Evolutionary conservation across 92 coral and sea anemone species (phyloP), one percentile per base, ranked within the genome.

Genomic region (Metridium senile): DNA sequence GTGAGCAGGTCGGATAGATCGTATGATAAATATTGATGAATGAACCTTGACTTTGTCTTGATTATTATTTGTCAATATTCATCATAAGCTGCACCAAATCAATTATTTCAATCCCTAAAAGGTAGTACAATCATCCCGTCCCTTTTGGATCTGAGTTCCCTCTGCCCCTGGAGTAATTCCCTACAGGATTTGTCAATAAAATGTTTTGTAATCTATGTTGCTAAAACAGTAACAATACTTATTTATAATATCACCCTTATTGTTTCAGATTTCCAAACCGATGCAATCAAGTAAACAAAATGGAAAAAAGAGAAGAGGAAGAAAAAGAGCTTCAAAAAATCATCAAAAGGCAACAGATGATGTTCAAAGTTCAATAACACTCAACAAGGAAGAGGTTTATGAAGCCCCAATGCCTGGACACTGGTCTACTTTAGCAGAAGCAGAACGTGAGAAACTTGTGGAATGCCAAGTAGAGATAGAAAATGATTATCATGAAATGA

Each of bases 321-420:
- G 54, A 26, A 87, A 68, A 34, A 56, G 22, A 47, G 20, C 23
- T 26, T 61, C 19, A 78, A 33, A 29, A 54, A 22, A 47, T 1
- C 67, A 58, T 11, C 27, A 28, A 9, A 73, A 21, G 33, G 13
- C 30, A 16, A 7, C 68, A 11, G 69, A 63, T 20, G 11, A 11
- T 58, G 3, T 71, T 58, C 49, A 49, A 23, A 29, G n/a, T 0
- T 51, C 63, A 10, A 31, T n/a, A 13, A 20, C 61, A 27, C 23
- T 18, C 21, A 47, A 70, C 27, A 77, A n/a, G 46, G 81, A 63
- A 29, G 80, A 76, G 11, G 76, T 87, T 11, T 68, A 54, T 71
- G 91, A 87, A 74, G 91, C 91, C 20, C 87, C 91, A 22, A 58
- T 87, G 74, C 91, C 91, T 13, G 91, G 91, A 26, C 32, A 64